phyloP scores from a whole-genome alignment of 2,888 invertebrate genomes.

The Cataglyphis altisquamis region DNA sequence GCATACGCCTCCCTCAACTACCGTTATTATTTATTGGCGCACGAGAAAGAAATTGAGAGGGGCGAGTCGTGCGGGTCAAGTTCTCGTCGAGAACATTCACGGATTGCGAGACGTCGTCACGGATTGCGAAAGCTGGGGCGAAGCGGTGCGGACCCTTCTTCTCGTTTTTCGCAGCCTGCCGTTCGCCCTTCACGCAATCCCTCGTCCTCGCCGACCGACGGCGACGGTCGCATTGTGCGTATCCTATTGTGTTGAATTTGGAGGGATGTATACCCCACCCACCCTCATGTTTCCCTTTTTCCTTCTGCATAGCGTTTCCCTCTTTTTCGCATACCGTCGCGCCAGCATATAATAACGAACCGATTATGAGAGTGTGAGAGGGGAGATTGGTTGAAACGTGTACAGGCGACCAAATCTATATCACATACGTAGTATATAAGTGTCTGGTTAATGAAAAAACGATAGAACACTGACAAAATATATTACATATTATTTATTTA shows the following conservation, averaged over 20 bases:
- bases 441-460: conserved; percentile 65
- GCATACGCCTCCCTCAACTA: conserved; percentile 47
- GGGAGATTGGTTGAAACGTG: conserved; percentile 8
- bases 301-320: conserved; percentile 20
- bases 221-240: conserved; percentile 72
- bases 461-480: not conserved
- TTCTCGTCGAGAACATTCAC: conserved; percentile 71
- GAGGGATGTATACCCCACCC: conserved; percentile 57
- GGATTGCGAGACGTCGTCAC: conserved; percentile 65
- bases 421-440: conserved; percentile 56
- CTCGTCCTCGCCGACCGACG: conserved; percentile 46
- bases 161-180: conserved; percentile 48
- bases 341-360: not conserved
- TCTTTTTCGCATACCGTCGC: conserved; percentile 25
- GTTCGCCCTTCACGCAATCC: conserved; percentile 41
- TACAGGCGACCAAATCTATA: conserved; percentile 35
- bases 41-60: conserved; percentile 25
- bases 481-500: not conserved
- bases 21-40: conserved; percentile 72
- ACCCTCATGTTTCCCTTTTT: conserved; percentile 40
- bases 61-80: conserved; percentile 69
- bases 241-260: conserved; percentile 69
- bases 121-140: conserved; percentile 54
- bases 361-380: conserved; percentile 45
- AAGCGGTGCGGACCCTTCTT: conserved; percentile 59